Conservation (phyloP, 2,888 invertebrate genomes). For the Phaonia tiefii region DNA sequence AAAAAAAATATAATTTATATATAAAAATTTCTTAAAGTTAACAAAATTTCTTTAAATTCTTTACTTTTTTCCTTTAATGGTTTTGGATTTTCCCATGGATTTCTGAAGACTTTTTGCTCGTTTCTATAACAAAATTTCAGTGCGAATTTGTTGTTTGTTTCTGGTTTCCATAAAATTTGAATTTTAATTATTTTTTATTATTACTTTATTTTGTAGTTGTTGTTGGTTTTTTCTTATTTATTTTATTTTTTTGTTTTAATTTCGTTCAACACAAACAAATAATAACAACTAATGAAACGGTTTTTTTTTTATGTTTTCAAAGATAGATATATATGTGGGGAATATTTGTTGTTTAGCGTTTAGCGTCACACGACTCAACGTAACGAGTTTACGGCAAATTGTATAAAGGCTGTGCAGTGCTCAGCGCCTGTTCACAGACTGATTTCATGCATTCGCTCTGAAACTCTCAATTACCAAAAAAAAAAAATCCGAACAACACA, state of each 20-base stretch:
- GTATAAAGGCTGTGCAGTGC: slow-evolving; percentile 73
- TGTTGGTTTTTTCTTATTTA: slow-evolving; percentile 25
- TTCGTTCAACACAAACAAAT: slow-evolving; percentile 39
- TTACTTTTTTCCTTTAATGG: slow-evolving; percentile 1
- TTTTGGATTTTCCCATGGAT: neutral
- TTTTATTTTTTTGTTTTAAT: slow-evolving; percentile 13
- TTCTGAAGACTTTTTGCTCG: neutral
- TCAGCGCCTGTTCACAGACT: slow-evolving; percentile 76
- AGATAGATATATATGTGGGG: slow-evolving; percentile 12
- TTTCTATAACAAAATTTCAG: no score
- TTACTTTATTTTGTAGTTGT: slow-evolving; percentile 6
- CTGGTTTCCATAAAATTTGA: no score
- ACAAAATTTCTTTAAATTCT: slow-evolving; percentile 10
- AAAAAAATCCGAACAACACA: slow-evolving; percentile 17
- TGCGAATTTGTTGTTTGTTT: no score
- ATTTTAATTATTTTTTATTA: neutral
- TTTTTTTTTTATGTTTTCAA: slow-evolving; percentile 7
- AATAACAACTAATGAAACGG: slow-evolving; percentile 30
- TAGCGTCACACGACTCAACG: slow-evolving; percentile 25
- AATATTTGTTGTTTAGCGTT: slow-evolving; percentile 64
- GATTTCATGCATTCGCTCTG: slow-evolving; percentile 67
- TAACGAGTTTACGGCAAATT: slow-evolving; percentile 60
- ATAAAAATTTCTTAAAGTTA: no score
- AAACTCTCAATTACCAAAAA: slow-evolving; percentile 66
- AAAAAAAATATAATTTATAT: no score